Evolutionary conservation across 2,888 invertebrate genomes (phyloP).

Genomic region (Sisyra terminalis): DNA sequence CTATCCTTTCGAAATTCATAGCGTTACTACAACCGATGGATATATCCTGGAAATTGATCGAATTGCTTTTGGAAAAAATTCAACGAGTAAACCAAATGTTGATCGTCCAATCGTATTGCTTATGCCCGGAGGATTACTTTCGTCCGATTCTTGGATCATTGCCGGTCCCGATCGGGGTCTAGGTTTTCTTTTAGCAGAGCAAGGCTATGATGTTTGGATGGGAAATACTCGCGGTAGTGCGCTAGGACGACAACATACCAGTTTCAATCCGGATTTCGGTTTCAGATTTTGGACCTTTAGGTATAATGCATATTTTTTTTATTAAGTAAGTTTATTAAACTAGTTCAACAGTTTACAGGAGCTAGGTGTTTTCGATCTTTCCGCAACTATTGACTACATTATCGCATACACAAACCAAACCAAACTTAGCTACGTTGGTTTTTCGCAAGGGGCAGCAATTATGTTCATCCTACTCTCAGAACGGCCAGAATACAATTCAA

Average conservation of each 20-base stretch:
- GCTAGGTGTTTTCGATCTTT: no score
- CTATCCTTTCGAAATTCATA: slow-evolving; percentile 2
- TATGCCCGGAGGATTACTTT: slow-evolving; percentile 54
- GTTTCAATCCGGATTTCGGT: slow-evolving; percentile 26
- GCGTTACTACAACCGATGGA: slow-evolving; percentile 3
- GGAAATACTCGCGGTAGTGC: slow-evolving; percentile 66
- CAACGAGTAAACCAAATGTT: background rate
- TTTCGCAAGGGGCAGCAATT: no score
- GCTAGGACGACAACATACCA: slow-evolving; percentile 40
- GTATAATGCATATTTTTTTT: slow-evolving; percentile 15
- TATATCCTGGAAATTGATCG: slow-evolving; percentile 5
- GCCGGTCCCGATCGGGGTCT: slow-evolving; percentile 49
- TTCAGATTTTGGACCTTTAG: slow-evolving; percentile 42
- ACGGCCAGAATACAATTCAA: no score
- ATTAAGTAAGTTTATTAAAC: no score
- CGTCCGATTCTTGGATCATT: slow-evolving; percentile 57
- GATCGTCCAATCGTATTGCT: slow-evolving; percentile 42
- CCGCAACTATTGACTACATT: no score
- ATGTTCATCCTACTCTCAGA: no score
- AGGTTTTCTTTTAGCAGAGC: slow-evolving; percentile 38
- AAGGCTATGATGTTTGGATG: slow-evolving; percentile 68
- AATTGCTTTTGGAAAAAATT: background rate
- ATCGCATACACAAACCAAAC: no score
- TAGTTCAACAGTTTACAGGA: no score
- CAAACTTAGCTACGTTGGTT: no score